A percentile compares a stretch with the other conserved stretches of the same genome.
phyloP scores from a whole-genome alignment of 30 jellyfish, hydroid and myxozoan genomes.

The Sanderia malayensis region DNA sequence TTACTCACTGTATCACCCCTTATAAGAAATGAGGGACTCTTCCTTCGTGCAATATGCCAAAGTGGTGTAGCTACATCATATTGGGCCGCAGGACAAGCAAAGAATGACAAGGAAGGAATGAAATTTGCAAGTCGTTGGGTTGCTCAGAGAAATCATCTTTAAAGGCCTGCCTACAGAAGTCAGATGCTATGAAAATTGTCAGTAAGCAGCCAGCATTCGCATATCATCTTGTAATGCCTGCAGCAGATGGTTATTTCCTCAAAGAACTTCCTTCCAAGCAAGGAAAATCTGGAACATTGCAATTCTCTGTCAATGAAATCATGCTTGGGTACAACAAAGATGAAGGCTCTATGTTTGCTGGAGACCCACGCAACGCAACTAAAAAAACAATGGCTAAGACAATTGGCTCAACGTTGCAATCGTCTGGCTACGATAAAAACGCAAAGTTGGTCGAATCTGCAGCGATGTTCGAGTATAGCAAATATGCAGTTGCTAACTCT shows the following conservation, averaged over 20 bases:
- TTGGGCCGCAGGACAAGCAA: slow-evolving; percentile 19
- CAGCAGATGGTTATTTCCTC: slow-evolving; percentile 33
- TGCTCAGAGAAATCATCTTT: slow-evolving; percentile 7
- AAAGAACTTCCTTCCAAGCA: slow-evolving; percentile 11
- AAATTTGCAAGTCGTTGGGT: slow-evolving; percentile 4
- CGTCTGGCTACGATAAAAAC: neutral
- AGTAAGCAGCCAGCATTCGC: neutral
- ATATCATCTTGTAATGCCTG: neutral
- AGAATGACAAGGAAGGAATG: neutral
- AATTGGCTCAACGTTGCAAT: too few species aligned
- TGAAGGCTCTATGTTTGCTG: slow-evolving; percentile 38
- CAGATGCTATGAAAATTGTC: slow-evolving; percentile 13
- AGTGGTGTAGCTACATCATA: slow-evolving; percentile 19
- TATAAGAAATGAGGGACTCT: slow-evolving; percentile 30
- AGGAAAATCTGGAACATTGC: slow-evolving; percentile 20
- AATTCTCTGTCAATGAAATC: slow-evolving; percentile 27
- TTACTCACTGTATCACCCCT: slow-evolving; percentile 37
- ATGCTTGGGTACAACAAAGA: slow-evolving; percentile 38
- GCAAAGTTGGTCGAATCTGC: neutral
- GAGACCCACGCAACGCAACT: slow-evolving; percentile 10
- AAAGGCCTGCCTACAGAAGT: slow-evolving; percentile 23
- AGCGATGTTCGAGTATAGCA: slow-evolving; percentile 12
- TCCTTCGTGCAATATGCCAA: slow-evolving; percentile 39
- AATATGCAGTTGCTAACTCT: neutral
- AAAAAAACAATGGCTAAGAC: neutral